Base-by-base conservation (phyloP, 2,888 invertebrate species). In the Rhogogaster chlorosoma region DNA sequence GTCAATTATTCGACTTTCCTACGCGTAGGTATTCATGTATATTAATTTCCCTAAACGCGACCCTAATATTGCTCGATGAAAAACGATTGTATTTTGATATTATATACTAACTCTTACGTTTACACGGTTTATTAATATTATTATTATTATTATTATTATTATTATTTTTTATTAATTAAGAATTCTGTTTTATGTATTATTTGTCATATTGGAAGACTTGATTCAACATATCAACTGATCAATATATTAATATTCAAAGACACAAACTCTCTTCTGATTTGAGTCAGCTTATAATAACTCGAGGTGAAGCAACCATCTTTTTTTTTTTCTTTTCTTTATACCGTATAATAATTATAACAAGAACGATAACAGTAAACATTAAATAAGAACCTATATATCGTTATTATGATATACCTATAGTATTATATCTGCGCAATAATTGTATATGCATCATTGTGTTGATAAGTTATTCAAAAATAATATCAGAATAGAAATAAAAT, bases 161-260 rank as follows among this genome's bases (percentile, higher is more conserved):
- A 73, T 53, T 77, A 67, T 64, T 84, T 84, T 77, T 84, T 57
- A 86, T 85, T 75, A 84, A 67, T 86, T 61, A 38, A 80, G 80
- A 61, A 87, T 87, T 75, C 42, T 84, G 78, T 75, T 42, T 84
- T 61, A 70, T 12, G 75, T 75, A 86, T 73, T 73, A 80, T 84
- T 89, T 86, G 84, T 86, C 85, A 78, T 88, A 89, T 83, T 92
- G 90, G 92, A 92, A 92, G 91, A 93, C 90, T 89, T 86, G 86
- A 86, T 89, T 88, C 87, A 83, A 64, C 26, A 57, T 84, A 85
- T 42, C 67, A 83, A 83, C 26, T 64, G 61, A 82, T 42, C 36
- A 36, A 82, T 78, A 53, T 78, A 78, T 75, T 22, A 45, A 45
- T 78, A 29, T 57, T 80, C 15, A 26, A 61, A 80, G 80, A 80